These are phyloP conservation scores for Pimpla rufipes DNA, from an alignment of 2,888 invertebrate genomes.

Conservation along the genomic window DNA sequence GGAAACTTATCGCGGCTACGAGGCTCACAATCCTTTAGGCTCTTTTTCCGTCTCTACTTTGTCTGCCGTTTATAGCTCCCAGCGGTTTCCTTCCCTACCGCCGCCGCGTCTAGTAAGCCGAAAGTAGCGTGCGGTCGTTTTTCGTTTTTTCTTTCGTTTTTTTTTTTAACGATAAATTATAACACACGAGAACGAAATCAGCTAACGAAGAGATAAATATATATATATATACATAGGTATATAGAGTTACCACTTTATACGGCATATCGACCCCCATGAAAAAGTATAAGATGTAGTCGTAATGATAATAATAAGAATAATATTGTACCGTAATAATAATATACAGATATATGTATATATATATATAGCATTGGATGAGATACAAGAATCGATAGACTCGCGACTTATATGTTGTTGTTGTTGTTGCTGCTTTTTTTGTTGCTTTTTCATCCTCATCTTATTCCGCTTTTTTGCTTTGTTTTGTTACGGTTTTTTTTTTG, in stretches of 20 bases:
- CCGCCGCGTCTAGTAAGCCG: constrained; percentile 13
- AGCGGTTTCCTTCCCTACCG: not conserved
- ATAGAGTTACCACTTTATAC: constrained; percentile 34
- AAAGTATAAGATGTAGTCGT: constrained; percentile 37
- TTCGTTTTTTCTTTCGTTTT: constrained; percentile 17
- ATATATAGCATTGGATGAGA: constrained; percentile 43
- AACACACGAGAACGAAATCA: constrained; percentile 24
- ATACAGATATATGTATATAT: constrained; percentile 30
- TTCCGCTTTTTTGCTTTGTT: constrained; percentile 21
- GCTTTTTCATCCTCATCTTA: constrained; percentile 40
- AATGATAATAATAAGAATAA: constrained; percentile 33
- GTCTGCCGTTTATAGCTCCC: constrained; percentile 17
- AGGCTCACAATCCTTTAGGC: constrained; percentile 37
- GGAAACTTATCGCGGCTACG: constrained; percentile 28
- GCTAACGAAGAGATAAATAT: constrained; percentile 28
- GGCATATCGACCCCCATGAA: constrained; percentile 39
- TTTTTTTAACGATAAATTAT: not conserved
- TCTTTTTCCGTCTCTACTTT: constrained; percentile 15
- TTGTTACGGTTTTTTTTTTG: constrained; percentile 15
- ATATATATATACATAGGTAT: constrained; percentile 35
- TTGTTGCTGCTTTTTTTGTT: constrained; percentile 22
- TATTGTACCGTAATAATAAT: constrained; percentile 24
- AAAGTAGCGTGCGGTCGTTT: constrained; percentile 30
- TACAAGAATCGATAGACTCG: constrained; percentile 54
- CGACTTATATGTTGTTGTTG: constrained; percentile 34